Evolutionary conservation across 1,140 invertebrate genomes (phyloP).

Genomic region (Mamestra configurata): DNA sequence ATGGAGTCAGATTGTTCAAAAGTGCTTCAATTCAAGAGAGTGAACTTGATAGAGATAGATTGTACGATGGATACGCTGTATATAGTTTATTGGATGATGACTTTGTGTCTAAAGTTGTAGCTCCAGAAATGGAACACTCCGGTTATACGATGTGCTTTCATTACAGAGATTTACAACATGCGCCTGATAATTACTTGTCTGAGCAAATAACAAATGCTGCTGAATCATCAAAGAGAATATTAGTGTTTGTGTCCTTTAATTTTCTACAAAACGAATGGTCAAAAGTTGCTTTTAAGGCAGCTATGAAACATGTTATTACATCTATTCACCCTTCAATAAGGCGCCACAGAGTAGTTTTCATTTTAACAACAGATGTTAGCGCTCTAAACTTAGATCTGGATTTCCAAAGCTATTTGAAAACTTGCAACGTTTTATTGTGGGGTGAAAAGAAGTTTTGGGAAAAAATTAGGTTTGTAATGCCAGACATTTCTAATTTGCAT

Average conservation of each 20-base stretch:
- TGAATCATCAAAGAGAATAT: conserved; percentile 91
- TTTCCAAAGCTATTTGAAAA: conserved; percentile 93
- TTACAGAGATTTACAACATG: conserved; percentile 91
- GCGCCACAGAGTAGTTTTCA: conserved; percentile 92
- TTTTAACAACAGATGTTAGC: conserved; percentile 92
- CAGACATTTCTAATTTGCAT: conserved; percentile 90
- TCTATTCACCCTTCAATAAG: conserved; percentile 89
- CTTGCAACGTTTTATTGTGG: conserved; percentile 94
- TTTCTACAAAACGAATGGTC: conserved; percentile 93
- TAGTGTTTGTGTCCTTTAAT: conserved; percentile 92
- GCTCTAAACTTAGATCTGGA: conserved; percentile 94
- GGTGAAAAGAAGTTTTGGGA: conserved; percentile 96
- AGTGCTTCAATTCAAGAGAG: conserved; percentile 91
- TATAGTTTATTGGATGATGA: conserved; percentile 96
- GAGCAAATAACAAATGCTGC: conserved; percentile 94
- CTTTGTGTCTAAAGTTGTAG: conserved; percentile 93
- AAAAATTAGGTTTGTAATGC: conserved; percentile 95
- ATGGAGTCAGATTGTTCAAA: conserved; percentile 93
- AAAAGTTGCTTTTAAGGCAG: conserved; percentile 91
- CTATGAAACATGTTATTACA: conserved; percentile 92
- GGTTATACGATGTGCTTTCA: conserved; percentile 92
- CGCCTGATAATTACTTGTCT: conserved; percentile 91
- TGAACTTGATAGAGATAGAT: conserved; percentile 92
- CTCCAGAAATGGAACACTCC: conserved; percentile 93
- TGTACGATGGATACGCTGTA: conserved; percentile 96